Evolutionary conservation across 2,888 invertebrate species (phyloP).

Genomic region (Melanophora roralis): DNA sequence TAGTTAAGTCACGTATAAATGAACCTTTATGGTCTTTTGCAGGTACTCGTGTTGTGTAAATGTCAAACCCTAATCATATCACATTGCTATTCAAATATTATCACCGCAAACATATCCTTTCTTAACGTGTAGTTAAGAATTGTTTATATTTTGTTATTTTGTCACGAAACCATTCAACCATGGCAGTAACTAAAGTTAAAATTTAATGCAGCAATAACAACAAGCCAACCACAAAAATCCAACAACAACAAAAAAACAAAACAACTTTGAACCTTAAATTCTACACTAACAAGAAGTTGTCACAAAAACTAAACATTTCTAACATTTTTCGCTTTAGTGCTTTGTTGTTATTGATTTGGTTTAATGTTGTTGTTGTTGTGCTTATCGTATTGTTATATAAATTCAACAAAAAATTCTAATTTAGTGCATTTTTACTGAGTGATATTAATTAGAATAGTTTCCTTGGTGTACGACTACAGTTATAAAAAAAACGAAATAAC

Average conservation of each 20-base stretch:
- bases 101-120: no score
- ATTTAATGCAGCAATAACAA: not conserved
- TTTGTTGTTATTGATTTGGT: not conserved
- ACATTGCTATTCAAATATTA: no score
- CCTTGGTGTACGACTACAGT: not conserved
- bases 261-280: constrained; percentile 17
- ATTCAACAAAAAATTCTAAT: not conserved
- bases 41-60: no score
- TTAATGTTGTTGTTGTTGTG: not conserved
- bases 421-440: not conserved
- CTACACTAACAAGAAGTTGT: constrained; percentile 43
- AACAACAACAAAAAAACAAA: not conserved
- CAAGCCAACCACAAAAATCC: constrained; percentile 12
- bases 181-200: constrained; percentile 17
- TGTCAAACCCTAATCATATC: no score
- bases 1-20: no score
- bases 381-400: no score
- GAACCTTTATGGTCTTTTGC: no score
- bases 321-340: not conserved
- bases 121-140: not conserved
- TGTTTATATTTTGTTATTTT: constrained; percentile 21
- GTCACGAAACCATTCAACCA: constrained; percentile 48
- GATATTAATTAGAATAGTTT: not conserved
- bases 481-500: not conserved
- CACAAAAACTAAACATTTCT: constrained; percentile 32